Evolutionary conservation across 2,113 vertebrate genomes (phyloP), one percentile per base, ranked within the genome.

Genomic region (Sylvietta virens): DNA sequence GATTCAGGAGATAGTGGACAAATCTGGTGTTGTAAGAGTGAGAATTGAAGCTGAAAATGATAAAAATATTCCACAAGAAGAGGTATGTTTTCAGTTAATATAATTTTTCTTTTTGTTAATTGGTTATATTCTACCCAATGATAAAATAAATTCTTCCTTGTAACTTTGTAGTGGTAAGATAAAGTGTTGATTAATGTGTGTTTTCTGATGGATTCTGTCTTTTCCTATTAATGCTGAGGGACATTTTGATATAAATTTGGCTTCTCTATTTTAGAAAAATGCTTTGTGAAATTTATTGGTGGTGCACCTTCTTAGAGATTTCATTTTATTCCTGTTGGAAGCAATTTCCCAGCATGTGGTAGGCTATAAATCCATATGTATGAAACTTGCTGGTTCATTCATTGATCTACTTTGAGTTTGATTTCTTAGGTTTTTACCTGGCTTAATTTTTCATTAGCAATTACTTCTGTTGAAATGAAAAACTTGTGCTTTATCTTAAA

Each of bases 1-100:
- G 95, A 99, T 99, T 98, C 99, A 99, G 94, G 99, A 99, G 86
- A 99, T 99, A 95, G 99, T 99, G 81, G 99, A 99, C 97, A 99
- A 99, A 96, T 99, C 99, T 17, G 99, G 99, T 44, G 99, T 99
- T 94, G 99, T 99, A 82, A 98, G 99, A 96, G 99, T 99, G 93
- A 98, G 99, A 94, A 99, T 99, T 94, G 99, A 99, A 96, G 99
- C 99, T 10, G 99, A 99, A 98, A 99, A 99, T 66, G 99, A 99
- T 97, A 99, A 99, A 97, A 99, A 99, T 96, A 98, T 98, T 78
- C 98, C 98, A 37, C 97, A 98, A 80, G 99, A 99, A 39, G 99
- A 99, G 98, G 99, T 99, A 97, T 80, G 97, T 96, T 92, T 93
- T 83, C 48, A 93, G 24, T 96, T 66, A n/a, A 45, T 60, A 4